Evolutionary conservation across 2,797 vertebrate species (phyloP), one percentile per base, ranked within the genome.

Genomic region (Molothrus ater): DNA sequence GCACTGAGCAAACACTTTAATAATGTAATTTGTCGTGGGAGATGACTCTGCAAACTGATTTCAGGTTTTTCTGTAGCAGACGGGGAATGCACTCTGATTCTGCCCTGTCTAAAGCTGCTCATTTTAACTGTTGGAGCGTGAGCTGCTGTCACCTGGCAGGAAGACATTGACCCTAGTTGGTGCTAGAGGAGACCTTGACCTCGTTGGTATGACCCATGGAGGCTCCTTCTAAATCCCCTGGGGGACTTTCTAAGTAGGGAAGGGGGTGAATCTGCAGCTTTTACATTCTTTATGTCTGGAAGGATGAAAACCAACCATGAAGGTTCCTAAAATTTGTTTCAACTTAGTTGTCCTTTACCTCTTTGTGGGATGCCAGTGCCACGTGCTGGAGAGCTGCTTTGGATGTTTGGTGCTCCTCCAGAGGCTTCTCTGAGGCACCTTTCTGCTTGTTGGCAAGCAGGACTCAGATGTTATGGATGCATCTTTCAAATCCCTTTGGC

Each of bases 151-250:
- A 97, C 94, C 91, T 95, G 93, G 83, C 73, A 90, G 68, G 78
- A 95, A 17, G 86, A 70, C 42, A 17, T 3, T 86, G 91, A 84
- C 88, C 80, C 74, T 89, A 86, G 43, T 84, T 95, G 81, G 88
- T 93, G 53, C 74, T 94, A 85, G 38, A 90, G 80, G 74, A 82
- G 80, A 96, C 89, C 95, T 96, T 92, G 92, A 86, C 76, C 91
- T 95, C 60, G 0, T 54, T 93, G 91, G 88, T 87, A 93, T 97
- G 95, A 95, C 88, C 80, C 7, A 2, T 19, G 45, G 68, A 94
- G 94, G 68, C 94, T 96, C 94, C 96, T 90, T 85, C 79, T 96
- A 96, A 95, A 94, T 96, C 96, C 90, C 47, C 50, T 48, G 50
- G 78, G 60, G 91, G 88, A 90, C 70, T 88, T 95, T 88, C 93